phyloP scores from a whole-genome alignment of 1,140 invertebrate genomes.

The honey bee (Apis mellifera) region Amel_HAv3.1 CM009944.2:6159001-6159500 shows the following conservation, averaged over 20 bases:
- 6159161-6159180: constrained; percentile 43
- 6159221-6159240: constrained; percentile 32
- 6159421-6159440: neutral
- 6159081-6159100: neutral
- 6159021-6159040: neutral
- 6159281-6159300: constrained; percentile 11
- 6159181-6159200: constrained; percentile 48
- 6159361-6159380: neutral
- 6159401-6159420: too few relatives aligned
- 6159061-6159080: too few relatives aligned
- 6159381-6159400: constrained; percentile 19
- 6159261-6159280: constrained; percentile 9
- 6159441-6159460: too few relatives aligned
- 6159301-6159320: neutral
- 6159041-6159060: neutral
- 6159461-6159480: too few relatives aligned
- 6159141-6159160: constrained; percentile 56
- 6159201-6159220: constrained; percentile 26
- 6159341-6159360: constrained; percentile 15
- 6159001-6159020: neutral
- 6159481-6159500: too few relatives aligned
- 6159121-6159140: constrained; percentile 51
- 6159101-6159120: constrained; percentile 31
- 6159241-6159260: neutral
- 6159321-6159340: neutral